Evolutionary conservation across 2,888 invertebrate species (phyloP), one percentile per base, ranked within the genome.

Genomic region (Glyphotaelius pellucidus): DNA sequence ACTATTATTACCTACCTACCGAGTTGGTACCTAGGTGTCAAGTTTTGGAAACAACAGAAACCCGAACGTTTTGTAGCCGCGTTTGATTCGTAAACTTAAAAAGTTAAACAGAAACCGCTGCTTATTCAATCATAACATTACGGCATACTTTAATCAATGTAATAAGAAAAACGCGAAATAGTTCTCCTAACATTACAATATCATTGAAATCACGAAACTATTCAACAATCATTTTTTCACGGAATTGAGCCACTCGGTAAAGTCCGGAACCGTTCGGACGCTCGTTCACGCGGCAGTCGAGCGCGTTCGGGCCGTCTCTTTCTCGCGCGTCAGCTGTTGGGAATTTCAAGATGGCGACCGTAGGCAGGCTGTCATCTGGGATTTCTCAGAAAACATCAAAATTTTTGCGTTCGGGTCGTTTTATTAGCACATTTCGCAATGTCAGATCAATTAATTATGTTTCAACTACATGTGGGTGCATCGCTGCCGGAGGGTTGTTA

Each of bases 341-440:
- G 94, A 94, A 91, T 89, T 90, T 90, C 95, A 96, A 95, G 95
- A 96, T 96, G 96, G 96, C 96, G 94, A 95, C 96, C 94, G 91
- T 96, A 94, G 94, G 95, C 94, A 95, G 96, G 94, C 94, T 95
- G 93, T 95, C 95, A 93, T 94, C 94, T 89, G 96, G 95, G 95
- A 95, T 96, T 94, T 94, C 96, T 89, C 94, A 94, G 95, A 96
- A 95, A 95, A 94, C 91, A 88, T 81, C 91, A 14, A 93, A 95
- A 93, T 95, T 95, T 93, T 94, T 95, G 94, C 94, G 94, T 84
- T 94, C 95, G 67, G 94, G 94, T 94, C 94, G 95, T 81, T 94
- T 94, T 91, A 95, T 93, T 83, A 91, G 95, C 93, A 95, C 95
- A 95, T 94, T 95, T 93, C 95, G 95, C 94, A 94, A 94, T 94